Conservation (phyloP, 2,113 vertebrate species). For the Neodon shergylaensis region DNA sequence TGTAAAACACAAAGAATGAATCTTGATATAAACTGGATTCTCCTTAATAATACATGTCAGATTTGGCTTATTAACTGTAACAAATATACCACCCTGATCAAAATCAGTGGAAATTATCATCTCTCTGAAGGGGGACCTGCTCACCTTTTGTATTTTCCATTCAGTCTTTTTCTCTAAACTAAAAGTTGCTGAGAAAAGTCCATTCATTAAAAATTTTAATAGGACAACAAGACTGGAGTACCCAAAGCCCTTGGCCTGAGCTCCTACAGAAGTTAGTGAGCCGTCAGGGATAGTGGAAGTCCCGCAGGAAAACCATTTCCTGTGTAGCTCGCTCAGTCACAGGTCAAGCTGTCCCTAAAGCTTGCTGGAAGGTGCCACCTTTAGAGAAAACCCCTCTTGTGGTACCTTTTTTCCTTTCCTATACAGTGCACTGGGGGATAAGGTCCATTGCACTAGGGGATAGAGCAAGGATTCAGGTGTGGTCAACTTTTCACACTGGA, state of each 20-base stretch:
- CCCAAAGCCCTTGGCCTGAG: not conserved
- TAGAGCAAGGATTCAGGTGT: not conserved
- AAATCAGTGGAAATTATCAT: not conserved
- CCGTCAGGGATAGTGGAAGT: not conserved
- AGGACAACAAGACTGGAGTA: not conserved
- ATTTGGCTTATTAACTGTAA: not conserved
- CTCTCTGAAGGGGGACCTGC: not conserved
- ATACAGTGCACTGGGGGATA: not conserved
- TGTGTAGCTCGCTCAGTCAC: not conserved
- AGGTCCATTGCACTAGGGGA: not conserved
- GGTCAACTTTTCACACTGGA: accelerated
- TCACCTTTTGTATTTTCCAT: not conserved
- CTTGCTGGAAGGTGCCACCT: not conserved
- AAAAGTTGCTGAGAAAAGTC: not conserved
- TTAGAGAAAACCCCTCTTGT: not conserved
- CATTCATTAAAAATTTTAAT: not conserved
- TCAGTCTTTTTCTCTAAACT: not conserved
- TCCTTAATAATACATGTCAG: not conserved
- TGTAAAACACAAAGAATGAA: not conserved
- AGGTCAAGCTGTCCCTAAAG: not conserved
- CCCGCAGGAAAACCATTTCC: not conserved
- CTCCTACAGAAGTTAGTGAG: not conserved
- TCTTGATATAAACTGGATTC: not conserved
- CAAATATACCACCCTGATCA: not conserved
- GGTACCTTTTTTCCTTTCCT: not conserved